These are phyloP conservation scores for Gerris lacustris DNA, from an alignment of 2,888 invertebrate species.

Conservation along the genomic window DNA sequence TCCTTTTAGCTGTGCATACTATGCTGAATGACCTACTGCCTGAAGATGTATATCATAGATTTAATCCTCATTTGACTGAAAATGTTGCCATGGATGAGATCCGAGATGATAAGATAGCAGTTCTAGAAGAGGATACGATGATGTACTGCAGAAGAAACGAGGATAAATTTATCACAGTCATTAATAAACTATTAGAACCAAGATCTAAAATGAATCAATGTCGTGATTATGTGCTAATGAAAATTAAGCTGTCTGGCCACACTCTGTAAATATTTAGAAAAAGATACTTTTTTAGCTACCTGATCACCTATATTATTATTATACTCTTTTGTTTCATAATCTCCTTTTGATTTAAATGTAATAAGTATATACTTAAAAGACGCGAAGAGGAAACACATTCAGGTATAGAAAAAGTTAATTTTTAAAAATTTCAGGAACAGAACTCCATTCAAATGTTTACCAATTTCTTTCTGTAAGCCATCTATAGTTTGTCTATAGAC, in stretches of 20 bases:
- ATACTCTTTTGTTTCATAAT: no score
- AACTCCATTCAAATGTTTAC: no score
- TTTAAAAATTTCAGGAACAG: no score
- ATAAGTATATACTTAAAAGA: no score
- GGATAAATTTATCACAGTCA: conserved; percentile 56
- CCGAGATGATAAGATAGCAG: conserved; percentile 53
- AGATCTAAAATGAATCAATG: conserved; percentile 29
- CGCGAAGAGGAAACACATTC: no score
- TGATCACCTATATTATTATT: neutral
- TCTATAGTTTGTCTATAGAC: no score
- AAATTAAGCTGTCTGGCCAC: conserved; percentile 5
- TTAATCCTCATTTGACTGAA: conserved; percentile 77
- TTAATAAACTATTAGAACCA: conserved; percentile 39
- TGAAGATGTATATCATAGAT: conserved; percentile 60
- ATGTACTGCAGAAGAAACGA: conserved; percentile 72
- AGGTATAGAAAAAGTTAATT: no score
- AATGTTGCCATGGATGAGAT: conserved; percentile 71
- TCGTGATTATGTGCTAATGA: conserved; percentile 11
- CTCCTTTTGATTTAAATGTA: no score
- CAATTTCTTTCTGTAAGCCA: no score
- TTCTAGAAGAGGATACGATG: conserved; percentile 58
- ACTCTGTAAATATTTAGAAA: neutral
- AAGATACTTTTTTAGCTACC: neutral
- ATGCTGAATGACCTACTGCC: conserved; percentile 63
- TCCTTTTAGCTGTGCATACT: conserved; percentile 56